These are phyloP conservation scores for Melipona beecheii DNA, from an alignment of 2,888 invertebrate genomes.

Conservation along the genomic window DNA sequence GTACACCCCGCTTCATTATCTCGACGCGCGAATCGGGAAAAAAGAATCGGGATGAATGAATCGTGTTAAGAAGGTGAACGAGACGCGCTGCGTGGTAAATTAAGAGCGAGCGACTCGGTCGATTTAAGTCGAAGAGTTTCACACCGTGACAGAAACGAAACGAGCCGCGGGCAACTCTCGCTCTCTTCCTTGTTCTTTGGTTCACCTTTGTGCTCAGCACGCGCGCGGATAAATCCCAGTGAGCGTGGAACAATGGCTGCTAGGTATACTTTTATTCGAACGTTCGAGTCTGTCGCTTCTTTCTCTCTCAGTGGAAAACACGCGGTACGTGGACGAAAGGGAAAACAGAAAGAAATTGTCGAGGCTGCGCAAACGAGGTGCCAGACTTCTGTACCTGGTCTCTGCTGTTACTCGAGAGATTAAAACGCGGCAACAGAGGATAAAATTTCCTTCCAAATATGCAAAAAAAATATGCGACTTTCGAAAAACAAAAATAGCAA, in stretches of 20 bases:
- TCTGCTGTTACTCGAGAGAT: conserved; percentile 27
- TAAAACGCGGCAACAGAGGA: conserved; percentile 37
- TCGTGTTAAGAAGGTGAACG: neutral
- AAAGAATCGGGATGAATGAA: neutral
- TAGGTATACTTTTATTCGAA: conserved; percentile 73
- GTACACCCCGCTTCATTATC: neutral
- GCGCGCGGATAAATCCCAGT: conserved; percentile 57
- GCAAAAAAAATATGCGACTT: too few relatives aligned
- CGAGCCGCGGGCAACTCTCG: conserved; percentile 34
- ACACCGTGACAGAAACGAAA: conserved; percentile 32
- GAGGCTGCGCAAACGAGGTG: conserved; percentile 23
- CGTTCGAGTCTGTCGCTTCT: conserved; percentile 73
- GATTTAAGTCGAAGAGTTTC: conserved; percentile 44
- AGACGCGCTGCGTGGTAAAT: neutral
- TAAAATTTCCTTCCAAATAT: conserved; percentile 20
- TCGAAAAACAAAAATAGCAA: too few relatives aligned
- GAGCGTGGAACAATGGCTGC: conserved; percentile 69
- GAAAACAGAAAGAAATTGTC: conserved; percentile 8
- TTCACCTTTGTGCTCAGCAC: conserved; percentile 50
- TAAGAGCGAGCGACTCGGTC: conserved; percentile 34
- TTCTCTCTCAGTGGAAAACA: conserved; percentile 57
- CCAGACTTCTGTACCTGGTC: neutral
- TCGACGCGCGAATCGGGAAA: neutral
- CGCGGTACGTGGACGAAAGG: conserved; percentile 25
- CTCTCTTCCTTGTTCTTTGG: conserved; percentile 44